Percentiles rank a stretch among this genome's conserved stretches.
Evolutionary conservation across 2,113 vertebrate species (phyloP).

Genomic region (Tragelaphus buxtoni): DNA sequence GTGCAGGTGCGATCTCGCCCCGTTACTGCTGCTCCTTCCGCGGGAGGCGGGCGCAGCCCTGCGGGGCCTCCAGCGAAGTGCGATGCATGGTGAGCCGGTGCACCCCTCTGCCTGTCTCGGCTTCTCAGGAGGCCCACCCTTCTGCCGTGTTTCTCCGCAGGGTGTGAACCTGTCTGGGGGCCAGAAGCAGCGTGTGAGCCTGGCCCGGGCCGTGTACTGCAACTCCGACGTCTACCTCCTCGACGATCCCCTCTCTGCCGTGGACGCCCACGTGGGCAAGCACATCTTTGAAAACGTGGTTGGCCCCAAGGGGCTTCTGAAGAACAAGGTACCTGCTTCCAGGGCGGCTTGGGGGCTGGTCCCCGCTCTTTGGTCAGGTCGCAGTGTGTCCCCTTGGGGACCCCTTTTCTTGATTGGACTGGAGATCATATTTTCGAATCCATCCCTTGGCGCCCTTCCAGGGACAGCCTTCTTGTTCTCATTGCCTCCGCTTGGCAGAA

Average conservation of each 20-base stretch:
- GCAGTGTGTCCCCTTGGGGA: not conserved
- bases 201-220: conserved; percentile 93
- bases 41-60: rapidly evolving
- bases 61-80: rapidly evolving
- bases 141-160: conserved; percentile 71
- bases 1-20: rapidly evolving
- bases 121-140: not conserved
- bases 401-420: not conserved
- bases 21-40: rapidly evolving
- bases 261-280: conserved; percentile 94
- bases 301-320: conserved; percentile 92
- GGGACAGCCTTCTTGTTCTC: not conserved
- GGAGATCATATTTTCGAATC: not conserved
- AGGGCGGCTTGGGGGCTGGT: rapidly evolving
- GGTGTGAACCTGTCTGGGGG: conserved; percentile 97
- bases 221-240: conserved; percentile 88
- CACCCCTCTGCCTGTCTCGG: rapidly evolving
- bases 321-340: conserved; percentile 83
- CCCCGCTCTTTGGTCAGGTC: rapidly evolving
- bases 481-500: not conserved
- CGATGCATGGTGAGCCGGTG: rapidly evolving
- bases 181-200: conserved; percentile 94
- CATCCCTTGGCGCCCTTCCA: not conserved
- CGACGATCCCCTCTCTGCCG: conserved; percentile 94
- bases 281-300: conserved; percentile 96